Base-by-base conservation (phyloP, 2,797 vertebrate species). In the Acipenser transmontanus region DNA sequence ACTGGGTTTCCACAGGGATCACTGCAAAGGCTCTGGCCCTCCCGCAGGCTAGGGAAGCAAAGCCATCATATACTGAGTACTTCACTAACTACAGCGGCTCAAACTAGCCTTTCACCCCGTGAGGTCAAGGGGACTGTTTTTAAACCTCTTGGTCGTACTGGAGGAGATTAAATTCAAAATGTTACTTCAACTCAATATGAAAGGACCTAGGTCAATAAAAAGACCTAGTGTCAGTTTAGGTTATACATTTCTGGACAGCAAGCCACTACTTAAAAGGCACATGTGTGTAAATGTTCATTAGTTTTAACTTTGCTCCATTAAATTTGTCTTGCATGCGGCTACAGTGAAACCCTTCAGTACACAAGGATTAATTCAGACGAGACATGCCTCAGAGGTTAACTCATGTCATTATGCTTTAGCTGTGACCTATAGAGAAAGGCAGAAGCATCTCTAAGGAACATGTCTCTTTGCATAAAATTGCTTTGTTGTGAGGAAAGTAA, bases 231-330 rank as follows among this genome's bases (percentile, higher is more conserved):
- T 67, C 66, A 61, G 20, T 48, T 49, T 14, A 2, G 11, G 17
- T 54, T 62, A 20, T 61, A 10, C n/a, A 61, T 14, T 61, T 8
- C 13, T 49, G 4, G 59, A 34, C 11, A 56, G 57, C 66, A 8
- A 34, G 59, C 48, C n/a, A 5, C 20, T 67, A 7, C 59, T 52
- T 82, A 12, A 82, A 85, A 84, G 74, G 66, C 80, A 81, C 63
- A 78, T 82, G 78, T 80, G 81, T 80, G 78, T 85, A 84, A 86
- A 86, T 84, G 84, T 82, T 83, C 85, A 85, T 85, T 82, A 85
- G 74, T 13, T 14, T 12, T 50, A 17, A 8, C 50, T 68, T 75
- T 69, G 7, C 14, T 61, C 60, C 17, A 8, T 17, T 10, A 61
- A 34, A 54, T 9, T 9, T 54, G 52, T 54, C 52, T n/a, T 54